Percentiles rank a stretch among this genome's conserved stretches.
Conservation (phyloP, 2,113 vertebrate genomes). For the Plectropomus leopardus region DNA sequence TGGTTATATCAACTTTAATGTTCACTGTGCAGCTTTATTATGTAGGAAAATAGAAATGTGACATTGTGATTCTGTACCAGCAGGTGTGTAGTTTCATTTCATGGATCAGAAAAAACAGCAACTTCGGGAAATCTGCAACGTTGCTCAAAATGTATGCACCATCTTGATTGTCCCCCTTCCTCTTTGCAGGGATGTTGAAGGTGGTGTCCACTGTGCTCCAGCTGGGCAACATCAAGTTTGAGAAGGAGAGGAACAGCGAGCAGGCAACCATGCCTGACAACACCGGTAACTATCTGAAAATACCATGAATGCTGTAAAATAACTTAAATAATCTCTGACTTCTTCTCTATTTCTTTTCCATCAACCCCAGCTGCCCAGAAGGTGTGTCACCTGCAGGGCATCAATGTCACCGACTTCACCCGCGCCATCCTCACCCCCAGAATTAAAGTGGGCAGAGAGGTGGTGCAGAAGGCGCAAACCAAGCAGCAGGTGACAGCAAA, state of each 20-base stretch:
- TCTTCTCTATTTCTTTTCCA: not conserved
- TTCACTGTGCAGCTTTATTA: no score
- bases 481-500: slow-evolving; percentile 91
- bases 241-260: slow-evolving; percentile 96
- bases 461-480: slow-evolving; percentile 98
- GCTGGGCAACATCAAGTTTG: slow-evolving; percentile 95
- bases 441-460: slow-evolving; percentile 96
- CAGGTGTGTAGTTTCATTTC: no score
- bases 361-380: slow-evolving; percentile 92
- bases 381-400: slow-evolving; percentile 95
- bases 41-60: no score
- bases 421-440: slow-evolving; percentile 93
- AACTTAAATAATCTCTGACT: no score
- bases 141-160: not conserved
- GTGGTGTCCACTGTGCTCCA: slow-evolving; percentile 95
- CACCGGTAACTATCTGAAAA: slow-evolving; percentile 84
- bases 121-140: no score
- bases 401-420: slow-evolving; percentile 96
- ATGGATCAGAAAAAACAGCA: no score
- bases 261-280: slow-evolving; percentile 98
- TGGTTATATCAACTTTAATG: no score
- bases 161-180: not conserved
- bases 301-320: no score
- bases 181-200: slow-evolving; percentile 89
- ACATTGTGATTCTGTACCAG: no score